phyloP scores from a whole-genome alignment of 2,113 vertebrate species.

The Ciconia boyciana region DNA sequence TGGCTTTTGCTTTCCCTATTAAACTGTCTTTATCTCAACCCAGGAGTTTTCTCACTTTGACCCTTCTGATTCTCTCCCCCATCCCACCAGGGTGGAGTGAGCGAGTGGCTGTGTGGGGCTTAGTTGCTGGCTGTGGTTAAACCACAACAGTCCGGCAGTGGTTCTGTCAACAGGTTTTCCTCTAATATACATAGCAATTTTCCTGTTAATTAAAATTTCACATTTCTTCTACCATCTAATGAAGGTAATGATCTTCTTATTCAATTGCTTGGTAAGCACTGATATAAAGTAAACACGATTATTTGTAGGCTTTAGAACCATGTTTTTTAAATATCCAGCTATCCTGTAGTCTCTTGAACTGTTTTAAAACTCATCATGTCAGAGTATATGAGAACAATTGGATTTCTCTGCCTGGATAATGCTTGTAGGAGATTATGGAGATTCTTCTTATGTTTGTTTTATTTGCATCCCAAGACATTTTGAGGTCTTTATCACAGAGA shows the following conservation, averaged over 20 bases:
- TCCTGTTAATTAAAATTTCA: neutral
- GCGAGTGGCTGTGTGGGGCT: too few relatives aligned
- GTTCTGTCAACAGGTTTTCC: neutral
- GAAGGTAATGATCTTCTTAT: neutral
- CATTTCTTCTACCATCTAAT: neutral
- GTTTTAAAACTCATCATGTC: neutral
- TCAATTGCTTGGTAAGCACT: neutral
- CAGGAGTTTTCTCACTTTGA: too few relatives aligned
- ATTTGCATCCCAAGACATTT: constrained; percentile 8
- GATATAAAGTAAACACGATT: neutral
- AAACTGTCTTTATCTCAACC: too few relatives aligned
- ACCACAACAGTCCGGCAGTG: neutral
- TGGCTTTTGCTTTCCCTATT: too few relatives aligned
- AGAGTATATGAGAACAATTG: neutral
- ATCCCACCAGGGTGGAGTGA: too few relatives aligned
- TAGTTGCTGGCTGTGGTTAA: too few relatives aligned
- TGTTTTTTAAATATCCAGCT: neutral
- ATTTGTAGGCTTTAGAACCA: neutral
- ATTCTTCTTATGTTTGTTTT: constrained; percentile 15
- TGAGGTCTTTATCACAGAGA: neutral
- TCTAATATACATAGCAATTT: neutral
- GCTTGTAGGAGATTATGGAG: neutral
- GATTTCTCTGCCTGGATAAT: neutral
- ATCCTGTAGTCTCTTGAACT: neutral
- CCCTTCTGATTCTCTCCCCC: too few relatives aligned